Evolutionary conservation across 2,113 vertebrate genomes (phyloP).

Genomic region (Phyllostomus hastatus): DNA sequence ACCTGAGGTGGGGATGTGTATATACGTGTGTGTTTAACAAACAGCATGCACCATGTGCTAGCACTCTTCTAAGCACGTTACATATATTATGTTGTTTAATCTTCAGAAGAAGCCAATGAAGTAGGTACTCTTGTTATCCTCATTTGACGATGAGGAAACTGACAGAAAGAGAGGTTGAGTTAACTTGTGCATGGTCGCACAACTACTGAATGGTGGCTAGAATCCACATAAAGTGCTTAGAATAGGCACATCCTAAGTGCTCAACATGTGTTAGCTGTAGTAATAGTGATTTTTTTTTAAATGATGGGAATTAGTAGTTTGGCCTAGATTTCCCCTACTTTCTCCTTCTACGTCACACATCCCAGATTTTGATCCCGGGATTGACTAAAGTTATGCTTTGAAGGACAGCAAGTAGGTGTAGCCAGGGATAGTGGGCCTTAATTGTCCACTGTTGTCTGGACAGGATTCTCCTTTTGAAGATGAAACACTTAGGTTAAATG

Average conservation of each 20-base stretch:
- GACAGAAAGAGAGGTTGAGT: neutral
- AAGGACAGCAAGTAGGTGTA: neutral
- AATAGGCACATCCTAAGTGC: neutral
- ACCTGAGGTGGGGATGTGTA: neutral
- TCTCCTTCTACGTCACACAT: neutral
- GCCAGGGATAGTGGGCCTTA: neutral
- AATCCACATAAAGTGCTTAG: neutral
- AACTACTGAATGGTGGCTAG: neutral
- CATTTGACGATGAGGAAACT: neutral
- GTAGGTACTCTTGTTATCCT: neutral
- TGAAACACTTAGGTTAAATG: neutral
- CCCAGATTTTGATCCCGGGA: neutral
- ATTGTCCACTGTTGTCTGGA: neutral
- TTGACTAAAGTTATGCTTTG: neutral
- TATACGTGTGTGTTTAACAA: neutral
- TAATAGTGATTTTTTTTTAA: neutral
- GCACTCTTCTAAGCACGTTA: neutral
- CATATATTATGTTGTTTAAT: neutral
- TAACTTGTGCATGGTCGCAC: neutral
- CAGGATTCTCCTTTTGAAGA: neutral
- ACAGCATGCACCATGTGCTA: neutral
- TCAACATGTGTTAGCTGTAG: neutral
- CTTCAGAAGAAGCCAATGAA: neutral
- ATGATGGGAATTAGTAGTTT: neutral
- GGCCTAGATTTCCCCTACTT: neutral